Conservation (phyloP, 1,140 invertebrate genomes). For the Drosophila rufa region DNA sequence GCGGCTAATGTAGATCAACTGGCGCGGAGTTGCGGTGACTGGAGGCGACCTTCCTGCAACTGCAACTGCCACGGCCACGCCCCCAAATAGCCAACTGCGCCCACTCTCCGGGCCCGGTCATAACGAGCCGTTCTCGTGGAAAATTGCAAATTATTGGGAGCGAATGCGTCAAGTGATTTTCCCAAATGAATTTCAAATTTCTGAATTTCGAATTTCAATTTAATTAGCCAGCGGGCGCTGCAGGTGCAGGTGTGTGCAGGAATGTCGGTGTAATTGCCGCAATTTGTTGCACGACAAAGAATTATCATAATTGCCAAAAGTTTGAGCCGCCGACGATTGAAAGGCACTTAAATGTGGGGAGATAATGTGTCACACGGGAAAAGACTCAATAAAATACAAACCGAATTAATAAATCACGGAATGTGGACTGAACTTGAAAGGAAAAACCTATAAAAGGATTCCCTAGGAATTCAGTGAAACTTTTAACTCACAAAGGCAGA, state of each 20-base stretch:
- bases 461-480: no score
- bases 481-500: no score
- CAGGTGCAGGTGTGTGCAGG: conserved; percentile 31
- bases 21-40: conserved; percentile 6
- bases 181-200: conserved; percentile 36
- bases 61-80: conserved; percentile 18
- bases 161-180: conserved; percentile 57
- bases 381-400: background rate
- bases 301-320: conserved; percentile 70
- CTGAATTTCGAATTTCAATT: conserved; percentile 23
- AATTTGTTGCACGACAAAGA: conserved; percentile 68
- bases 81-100: conserved; percentile 31
- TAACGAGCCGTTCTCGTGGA: conserved; percentile 39
- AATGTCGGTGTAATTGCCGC: conserved; percentile 68
- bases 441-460: background rate
- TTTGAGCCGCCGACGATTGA: conserved; percentile 4
- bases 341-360: background rate
- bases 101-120: conserved; percentile 20
- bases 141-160: conserved; percentile 59
- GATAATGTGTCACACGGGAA: background rate
- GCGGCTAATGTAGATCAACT: conserved; percentile 34
- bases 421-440: no score
- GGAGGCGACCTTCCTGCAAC: conserved; percentile 38
- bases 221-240: conserved; percentile 51
- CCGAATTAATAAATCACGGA: no score